A percentile compares a stretch with the other conserved stretches of the same genome.
Evolutionary conservation across 2,888 invertebrate genomes (phyloP).

Genomic region (Drosophila vallismaia): DNA sequence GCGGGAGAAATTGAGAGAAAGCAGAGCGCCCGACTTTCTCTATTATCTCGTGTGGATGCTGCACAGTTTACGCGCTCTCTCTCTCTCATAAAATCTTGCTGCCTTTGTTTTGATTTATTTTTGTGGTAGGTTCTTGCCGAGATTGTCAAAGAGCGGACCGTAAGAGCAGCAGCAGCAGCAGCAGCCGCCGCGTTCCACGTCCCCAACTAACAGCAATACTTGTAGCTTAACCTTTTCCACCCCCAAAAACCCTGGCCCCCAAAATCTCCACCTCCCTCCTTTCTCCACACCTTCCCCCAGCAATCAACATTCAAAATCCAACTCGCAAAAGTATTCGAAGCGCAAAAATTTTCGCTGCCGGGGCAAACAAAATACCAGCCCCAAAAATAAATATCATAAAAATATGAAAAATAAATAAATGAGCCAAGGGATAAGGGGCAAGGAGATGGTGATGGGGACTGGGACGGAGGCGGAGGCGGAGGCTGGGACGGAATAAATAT

Average conservation of each 20-base stretch:
- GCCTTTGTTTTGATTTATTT: conserved; percentile 73
- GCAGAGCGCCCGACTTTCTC: conserved; percentile 29
- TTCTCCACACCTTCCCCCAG: neutral
- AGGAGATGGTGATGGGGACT: too few relatives aligned
- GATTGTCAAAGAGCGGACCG: conserved; percentile 62
- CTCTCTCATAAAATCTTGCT: neutral
- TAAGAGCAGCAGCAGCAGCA: conserved; percentile 48
- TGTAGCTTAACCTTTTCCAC: conserved; percentile 34
- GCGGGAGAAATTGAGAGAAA: conserved; percentile 12
- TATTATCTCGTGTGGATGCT: conserved; percentile 28
- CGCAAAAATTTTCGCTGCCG: conserved; percentile 45
- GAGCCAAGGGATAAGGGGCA: conserved; percentile 30
- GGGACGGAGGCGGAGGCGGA: too few relatives aligned
- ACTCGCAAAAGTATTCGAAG: conserved; percentile 40
- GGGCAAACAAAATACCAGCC: conserved; percentile 40
- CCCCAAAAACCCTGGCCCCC: conserved; percentile 1
- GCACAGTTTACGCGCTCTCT: conserved; percentile 12
- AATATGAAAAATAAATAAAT: conserved; percentile 73
- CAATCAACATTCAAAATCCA: conserved; percentile 33
- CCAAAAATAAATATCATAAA: conserved; percentile 70
- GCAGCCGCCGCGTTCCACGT: neutral
- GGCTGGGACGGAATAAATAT: conserved; percentile 44
- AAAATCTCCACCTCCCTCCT: neutral
- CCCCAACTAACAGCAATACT: conserved; percentile 40
- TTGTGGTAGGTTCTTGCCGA: conserved; percentile 72